These are phyloP conservation scores for Parotia lawesii DNA, from an alignment of 2,113 vertebrate species.

Conservation along the genomic window DNA sequence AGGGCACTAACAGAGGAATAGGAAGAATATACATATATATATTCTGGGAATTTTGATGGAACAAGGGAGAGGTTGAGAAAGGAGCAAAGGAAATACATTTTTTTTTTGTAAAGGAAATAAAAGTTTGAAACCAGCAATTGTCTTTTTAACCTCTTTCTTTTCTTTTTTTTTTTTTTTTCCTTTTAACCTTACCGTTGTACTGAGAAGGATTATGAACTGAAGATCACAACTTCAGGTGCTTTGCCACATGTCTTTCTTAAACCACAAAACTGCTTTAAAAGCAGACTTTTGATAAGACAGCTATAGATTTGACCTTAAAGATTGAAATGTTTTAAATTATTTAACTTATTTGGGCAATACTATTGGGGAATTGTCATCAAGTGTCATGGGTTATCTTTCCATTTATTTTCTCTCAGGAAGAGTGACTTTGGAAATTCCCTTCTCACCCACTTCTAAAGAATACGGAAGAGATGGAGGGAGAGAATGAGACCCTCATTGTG, in stretches of 20 bases:
- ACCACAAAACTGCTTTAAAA: not conserved
- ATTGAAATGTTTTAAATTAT: not conserved
- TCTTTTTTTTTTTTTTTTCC: not conserved
- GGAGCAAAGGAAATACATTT: not conserved
- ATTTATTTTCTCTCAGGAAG: not conserved
- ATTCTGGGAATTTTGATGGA: not conserved
- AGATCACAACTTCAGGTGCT: not conserved
- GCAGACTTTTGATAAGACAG: not conserved
- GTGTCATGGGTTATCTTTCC: not conserved
- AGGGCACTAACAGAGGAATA: not conserved
- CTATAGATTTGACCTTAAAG: not conserved
- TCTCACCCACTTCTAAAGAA: not conserved
- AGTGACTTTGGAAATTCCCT: not conserved
- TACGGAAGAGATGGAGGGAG: not conserved
- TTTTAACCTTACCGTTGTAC: not conserved
- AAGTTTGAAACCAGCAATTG: accelerated
- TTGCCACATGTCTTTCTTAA: not conserved
- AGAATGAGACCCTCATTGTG: accelerated
- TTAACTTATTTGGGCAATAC: not conserved
- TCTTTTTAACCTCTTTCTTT: not conserved
- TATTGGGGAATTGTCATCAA: not conserved
- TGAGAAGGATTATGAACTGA: not conserved
- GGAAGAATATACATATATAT: not conserved
- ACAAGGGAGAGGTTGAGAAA: not conserved
- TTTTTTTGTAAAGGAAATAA: not conserved